Evolutionary conservation across 2,888 invertebrate genomes (phyloP), one percentile per base, ranked within the genome.

Genomic region (Mamestra brassicae): DNA sequence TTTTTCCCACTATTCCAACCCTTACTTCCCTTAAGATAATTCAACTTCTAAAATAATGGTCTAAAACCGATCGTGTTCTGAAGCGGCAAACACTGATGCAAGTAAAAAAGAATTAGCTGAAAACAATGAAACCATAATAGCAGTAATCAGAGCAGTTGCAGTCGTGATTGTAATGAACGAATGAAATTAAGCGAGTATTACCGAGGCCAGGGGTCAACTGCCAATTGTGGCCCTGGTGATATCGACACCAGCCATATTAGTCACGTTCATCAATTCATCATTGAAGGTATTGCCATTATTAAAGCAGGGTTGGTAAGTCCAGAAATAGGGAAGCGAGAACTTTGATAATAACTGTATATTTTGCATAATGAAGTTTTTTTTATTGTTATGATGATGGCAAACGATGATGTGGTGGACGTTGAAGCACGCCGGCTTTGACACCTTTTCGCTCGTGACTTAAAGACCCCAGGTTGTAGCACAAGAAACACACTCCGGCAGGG

Each of bases 141-240:
- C 17, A n/a, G 55, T 67, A 67, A 78, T 64, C 67, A 64, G 34
- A 72, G 55, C 58, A 73, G 55, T 70, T 69, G 65, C 52, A 64
- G 2, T 65, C 50, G 26, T 50, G 42, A 77, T 47, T 72, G 8
- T 42, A 50, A 75, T 80, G 64, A 72, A 1, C 4, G 36, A 50
- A 84, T 84, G 61, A 81, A 71, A 47, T 72, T 72, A 13, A 57
- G 61, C n/a, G 15, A 64, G 36, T 26, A 52, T 55, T 73, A 26
- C 62, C 34, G 67, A 74, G 81, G 68, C 64, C 68, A 68, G 38
- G 45, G 73, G 73, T 84, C 76, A 82, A 82, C 54, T 73, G 68
- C 58, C 82, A 82, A 84, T 76, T 81, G 38, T 58, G 57, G 17
- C 15, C 34, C 2, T 52, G 10, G 50, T 63, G 63, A 61, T 76